These are phyloP conservation scores for Philhelius pedissequus DNA, from an alignment of 2,888 invertebrate species.

Conservation along the genomic window DNA sequence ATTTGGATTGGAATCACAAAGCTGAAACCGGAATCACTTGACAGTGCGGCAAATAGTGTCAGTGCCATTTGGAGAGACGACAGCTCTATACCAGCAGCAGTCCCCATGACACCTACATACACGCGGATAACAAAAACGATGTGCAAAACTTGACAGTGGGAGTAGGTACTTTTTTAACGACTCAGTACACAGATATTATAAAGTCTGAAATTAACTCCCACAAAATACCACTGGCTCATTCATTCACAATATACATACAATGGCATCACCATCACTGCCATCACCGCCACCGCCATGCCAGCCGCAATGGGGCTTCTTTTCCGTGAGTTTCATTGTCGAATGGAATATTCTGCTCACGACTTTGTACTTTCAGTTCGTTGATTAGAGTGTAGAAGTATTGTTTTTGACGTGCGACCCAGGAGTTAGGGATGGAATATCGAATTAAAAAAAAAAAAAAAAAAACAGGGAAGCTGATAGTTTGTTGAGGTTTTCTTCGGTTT, in stretches of 20 bases:
- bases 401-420: conserved; percentile 44
- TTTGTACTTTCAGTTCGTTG: conserved; percentile 65
- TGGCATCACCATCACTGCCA: not conserved
- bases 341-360: conserved; percentile 63
- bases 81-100: conserved; percentile 57
- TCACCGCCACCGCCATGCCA: not conserved
- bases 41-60: conserved; percentile 52
- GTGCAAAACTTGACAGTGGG: conserved; percentile 26
- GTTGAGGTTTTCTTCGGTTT: not conserved
- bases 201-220: conserved; percentile 43
- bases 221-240: conserved; percentile 29
- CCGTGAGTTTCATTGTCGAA: conserved; percentile 25
- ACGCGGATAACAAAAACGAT: conserved; percentile 25
- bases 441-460: not conserved
- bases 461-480: conserved; percentile 16
- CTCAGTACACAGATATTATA: conserved; percentile 43
- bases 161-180: conserved; percentile 27
- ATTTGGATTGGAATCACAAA: conserved; percentile 8
- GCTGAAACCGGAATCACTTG: conserved; percentile 58
- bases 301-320: conserved; percentile 30
- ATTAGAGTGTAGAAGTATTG: conserved; percentile 62
- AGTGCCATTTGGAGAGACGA: conserved; percentile 56
- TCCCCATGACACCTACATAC: conserved; percentile 61
- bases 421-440: conserved; percentile 32
- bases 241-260: not conserved